Conservation (phyloP, 1,140 invertebrate genomes). For the Asbolus verrucosus region DNA sequence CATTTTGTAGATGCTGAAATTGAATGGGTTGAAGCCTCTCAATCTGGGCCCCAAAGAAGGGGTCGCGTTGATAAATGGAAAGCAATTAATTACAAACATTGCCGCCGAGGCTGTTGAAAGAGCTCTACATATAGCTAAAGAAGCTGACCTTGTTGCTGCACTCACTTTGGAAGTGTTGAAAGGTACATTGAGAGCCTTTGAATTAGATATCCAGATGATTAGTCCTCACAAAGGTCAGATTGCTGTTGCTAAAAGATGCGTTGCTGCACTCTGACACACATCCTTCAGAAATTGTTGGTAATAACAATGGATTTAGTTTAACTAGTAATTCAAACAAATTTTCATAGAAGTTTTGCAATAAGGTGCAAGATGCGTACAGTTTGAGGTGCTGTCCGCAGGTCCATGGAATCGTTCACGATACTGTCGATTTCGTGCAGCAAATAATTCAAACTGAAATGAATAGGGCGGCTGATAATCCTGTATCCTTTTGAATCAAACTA, state of each 20-base stretch:
- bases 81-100: constrained; percentile 79
- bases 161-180: constrained; percentile 80
- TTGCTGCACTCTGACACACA: constrained; percentile 77
- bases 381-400: constrained; percentile 80
- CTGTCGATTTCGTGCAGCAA: constrained; percentile 75
- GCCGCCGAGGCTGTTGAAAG: constrained; percentile 78
- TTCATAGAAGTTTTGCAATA: constrained; percentile 74
- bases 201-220: constrained; percentile 76
- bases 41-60: constrained; percentile 78
- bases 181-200: constrained; percentile 78
- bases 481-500: constrained; percentile 65
- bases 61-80: constrained; percentile 81
- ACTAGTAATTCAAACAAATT: background rate
- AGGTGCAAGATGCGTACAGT: constrained; percentile 83
- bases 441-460: constrained; percentile 79
- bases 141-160: constrained; percentile 81
- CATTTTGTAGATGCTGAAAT: constrained; percentile 53
- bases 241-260: constrained; percentile 72
- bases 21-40: constrained; percentile 72
- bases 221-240: constrained; percentile 79
- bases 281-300: constrained; percentile 79
- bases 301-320: too few species aligned
- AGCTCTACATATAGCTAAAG: constrained; percentile 72
- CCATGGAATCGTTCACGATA: constrained; percentile 77
- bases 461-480: constrained; percentile 81